phyloP scores from a whole-genome alignment of 2,797 vertebrate species.

The Netta rufina region DNA sequence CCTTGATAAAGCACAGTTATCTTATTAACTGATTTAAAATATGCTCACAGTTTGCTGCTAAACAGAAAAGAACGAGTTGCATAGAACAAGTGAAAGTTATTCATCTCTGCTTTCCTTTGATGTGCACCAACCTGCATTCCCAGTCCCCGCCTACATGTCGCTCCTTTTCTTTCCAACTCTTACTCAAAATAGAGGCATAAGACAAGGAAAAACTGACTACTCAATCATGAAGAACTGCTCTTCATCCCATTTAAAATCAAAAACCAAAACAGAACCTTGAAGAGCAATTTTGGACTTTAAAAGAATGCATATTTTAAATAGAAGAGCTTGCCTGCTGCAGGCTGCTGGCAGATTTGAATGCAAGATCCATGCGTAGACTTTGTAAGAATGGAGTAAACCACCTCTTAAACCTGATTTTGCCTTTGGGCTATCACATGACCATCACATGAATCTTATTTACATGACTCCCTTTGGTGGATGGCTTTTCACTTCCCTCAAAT shows the following conservation, averaged over 20 bases:
- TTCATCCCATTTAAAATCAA: neutral
- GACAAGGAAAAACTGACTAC: neutral
- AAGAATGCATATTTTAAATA: neutral
- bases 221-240: neutral
- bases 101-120: neutral
- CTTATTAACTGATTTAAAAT: neutral
- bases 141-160: neutral
- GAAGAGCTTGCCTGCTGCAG: neutral
- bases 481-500: neutral
- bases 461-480: neutral
- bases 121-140: neutral
- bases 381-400: neutral
- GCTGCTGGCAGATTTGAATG: neutral
- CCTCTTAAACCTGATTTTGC: neutral
- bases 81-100: neutral
- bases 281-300: neutral
- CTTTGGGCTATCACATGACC: neutral
- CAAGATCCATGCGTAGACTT: neutral
- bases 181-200: neutral
- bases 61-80: too few species aligned
- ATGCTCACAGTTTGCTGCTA: neutral
- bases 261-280: neutral
- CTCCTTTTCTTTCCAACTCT: neutral
- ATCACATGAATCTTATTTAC: neutral
- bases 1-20: rapidly evolving